Percentiles rank a stretch among this genome's conserved stretches.
These are phyloP conservation scores for Pantherophis guttatus DNA, from an alignment of 2,113 vertebrate genomes.

Conservation along the genomic window DNA sequence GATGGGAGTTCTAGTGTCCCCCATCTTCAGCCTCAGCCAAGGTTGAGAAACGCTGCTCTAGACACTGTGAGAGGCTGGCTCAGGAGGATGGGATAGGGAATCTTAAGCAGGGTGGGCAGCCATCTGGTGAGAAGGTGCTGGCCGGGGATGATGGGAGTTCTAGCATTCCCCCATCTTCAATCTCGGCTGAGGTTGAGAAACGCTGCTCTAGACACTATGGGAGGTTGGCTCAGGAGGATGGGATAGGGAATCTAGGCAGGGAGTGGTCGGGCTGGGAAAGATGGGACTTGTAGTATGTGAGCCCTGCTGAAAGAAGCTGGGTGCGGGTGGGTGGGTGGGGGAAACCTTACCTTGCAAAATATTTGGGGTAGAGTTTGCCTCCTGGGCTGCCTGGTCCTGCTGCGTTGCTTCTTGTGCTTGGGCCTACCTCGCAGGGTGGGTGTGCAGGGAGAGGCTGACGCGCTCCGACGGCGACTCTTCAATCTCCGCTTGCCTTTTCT, in stretches of 20 bases:
- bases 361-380: background rate
- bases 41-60: background rate
- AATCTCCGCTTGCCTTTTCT: slow-evolving; percentile 36
- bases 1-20: background rate
- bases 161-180: background rate
- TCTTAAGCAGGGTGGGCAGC: too few relatives aligned
- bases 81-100: background rate
- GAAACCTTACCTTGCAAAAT: background rate
- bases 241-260: background rate
- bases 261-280: background rate
- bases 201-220: background rate
- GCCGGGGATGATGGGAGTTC: background rate
- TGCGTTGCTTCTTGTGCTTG: background rate
- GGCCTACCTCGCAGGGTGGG: background rate
- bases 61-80: background rate
- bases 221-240: background rate
- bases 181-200: background rate
- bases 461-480: background rate
- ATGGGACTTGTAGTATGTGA: background rate
- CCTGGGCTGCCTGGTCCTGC: background rate
- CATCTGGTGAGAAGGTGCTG: background rate
- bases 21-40: background rate
- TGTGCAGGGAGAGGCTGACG: background rate
- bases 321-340: background rate
- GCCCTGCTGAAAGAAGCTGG: background rate